phyloP scores from a whole-genome alignment of 37 sponge, comb jelly and placozoan genomes.

The Oopsacas minuta region DNA sequence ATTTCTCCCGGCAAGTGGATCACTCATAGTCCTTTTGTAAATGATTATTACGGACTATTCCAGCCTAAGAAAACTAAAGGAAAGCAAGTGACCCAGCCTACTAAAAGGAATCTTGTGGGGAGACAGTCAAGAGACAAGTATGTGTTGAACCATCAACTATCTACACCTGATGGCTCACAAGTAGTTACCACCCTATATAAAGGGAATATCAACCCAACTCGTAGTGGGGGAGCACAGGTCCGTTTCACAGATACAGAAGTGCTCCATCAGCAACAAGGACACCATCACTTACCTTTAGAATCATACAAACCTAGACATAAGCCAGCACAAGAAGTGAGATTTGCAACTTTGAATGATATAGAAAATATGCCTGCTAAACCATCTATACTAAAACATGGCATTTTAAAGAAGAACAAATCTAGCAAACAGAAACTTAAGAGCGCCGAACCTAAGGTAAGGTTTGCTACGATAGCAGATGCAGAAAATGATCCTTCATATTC shows the following conservation, averaged over 20 bases:
- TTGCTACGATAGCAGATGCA: not conserved
- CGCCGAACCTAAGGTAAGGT: not conserved
- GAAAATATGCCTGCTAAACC: not conserved
- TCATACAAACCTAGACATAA: not conserved
- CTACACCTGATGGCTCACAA: not conserved
- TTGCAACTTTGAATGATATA: not conserved
- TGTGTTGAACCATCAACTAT: not conserved
- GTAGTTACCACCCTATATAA: constrained; percentile 7
- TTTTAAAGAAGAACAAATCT: not conserved
- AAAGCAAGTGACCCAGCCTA: not conserved
- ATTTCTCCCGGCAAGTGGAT: not conserved
- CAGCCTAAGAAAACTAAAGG: not conserved
- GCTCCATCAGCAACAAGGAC: not conserved
- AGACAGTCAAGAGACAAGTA: not conserved
- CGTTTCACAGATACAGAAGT: not conserved
- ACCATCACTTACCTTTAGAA: not conserved
- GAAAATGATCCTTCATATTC: too few species aligned
- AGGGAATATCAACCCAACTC: constrained; percentile 9
- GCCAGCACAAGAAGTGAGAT: not conserved
- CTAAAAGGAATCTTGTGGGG: not conserved
- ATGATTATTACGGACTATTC: not conserved
- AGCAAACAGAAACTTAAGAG: not conserved
- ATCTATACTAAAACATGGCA: not conserved
- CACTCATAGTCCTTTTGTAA: not conserved
- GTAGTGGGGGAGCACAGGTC: constrained; percentile 11